Conservation (phyloP, 2,888 invertebrate genomes). For the Drosophila falleni region DNA sequence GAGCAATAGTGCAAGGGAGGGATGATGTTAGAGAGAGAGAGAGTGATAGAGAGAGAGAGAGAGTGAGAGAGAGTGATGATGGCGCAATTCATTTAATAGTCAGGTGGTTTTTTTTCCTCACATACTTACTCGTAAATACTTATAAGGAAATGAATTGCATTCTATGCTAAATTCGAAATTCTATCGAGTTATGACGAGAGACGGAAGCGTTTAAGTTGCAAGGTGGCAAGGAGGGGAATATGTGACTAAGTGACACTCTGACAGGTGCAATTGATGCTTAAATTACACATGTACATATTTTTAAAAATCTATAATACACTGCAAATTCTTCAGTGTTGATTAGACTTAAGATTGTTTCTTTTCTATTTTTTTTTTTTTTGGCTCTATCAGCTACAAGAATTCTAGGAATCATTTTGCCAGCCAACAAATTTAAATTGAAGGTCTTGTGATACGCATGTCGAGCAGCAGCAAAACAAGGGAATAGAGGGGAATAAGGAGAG, state of each 20-base stretch:
- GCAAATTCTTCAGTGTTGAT: slow-evolving; percentile 33
- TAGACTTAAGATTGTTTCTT: slow-evolving; percentile 18
- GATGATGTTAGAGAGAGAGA: neutral
- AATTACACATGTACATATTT: slow-evolving; percentile 1
- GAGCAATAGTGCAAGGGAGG: neutral
- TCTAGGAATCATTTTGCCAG: slow-evolving; percentile 46
- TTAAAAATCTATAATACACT: neutral
- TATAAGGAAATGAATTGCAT: slow-evolving; percentile 54
- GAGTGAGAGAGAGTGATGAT: slow-evolving; percentile 10
- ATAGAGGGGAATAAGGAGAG: neutral
- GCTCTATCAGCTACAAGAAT: slow-evolving; percentile 29
- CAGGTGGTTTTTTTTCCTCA: slow-evolving; percentile 39
- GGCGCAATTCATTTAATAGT: slow-evolving; percentile 39
- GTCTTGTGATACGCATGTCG: slow-evolving; percentile 53
- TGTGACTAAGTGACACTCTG: neutral
- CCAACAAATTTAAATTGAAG: slow-evolving; percentile 44
- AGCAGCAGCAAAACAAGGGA: neutral
- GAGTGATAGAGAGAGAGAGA: neutral
- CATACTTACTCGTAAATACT: slow-evolving; percentile 25
- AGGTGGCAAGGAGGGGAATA: slow-evolving; percentile 13
- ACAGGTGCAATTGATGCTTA: slow-evolving; percentile 15
- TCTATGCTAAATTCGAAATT: slow-evolving; percentile 38
- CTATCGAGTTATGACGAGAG: slow-evolving; percentile 39
- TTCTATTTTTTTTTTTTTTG: slow-evolving; percentile 1
- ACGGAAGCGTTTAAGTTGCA: slow-evolving; percentile 36